A percentile compares a stretch with the other conserved stretches of the same genome.
Evolutionary conservation across 2,113 vertebrate genomes (phyloP).

Genomic region (Nestor notabilis): DNA sequence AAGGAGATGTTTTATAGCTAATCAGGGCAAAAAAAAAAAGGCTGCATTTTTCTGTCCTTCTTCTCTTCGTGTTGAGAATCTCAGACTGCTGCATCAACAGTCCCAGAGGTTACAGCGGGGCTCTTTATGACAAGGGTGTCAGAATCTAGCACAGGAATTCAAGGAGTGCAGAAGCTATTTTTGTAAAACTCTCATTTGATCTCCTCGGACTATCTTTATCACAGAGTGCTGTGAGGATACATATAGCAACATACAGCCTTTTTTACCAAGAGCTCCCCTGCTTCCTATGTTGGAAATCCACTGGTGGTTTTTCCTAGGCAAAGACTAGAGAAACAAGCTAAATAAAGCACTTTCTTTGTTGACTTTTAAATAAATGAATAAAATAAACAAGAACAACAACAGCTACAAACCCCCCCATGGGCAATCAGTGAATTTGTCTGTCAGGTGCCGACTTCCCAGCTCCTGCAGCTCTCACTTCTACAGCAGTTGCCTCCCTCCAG

Average conservation of each 20-base stretch:
- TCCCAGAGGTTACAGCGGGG: background rate
- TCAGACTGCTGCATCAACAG: background rate
- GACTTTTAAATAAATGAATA: background rate
- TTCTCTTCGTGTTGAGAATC: background rate
- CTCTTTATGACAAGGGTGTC: background rate
- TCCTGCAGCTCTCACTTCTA: background rate
- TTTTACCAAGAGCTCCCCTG: background rate
- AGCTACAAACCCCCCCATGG: background rate
- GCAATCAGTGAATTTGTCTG: background rate
- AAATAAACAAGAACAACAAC: background rate
- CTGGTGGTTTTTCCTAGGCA: background rate
- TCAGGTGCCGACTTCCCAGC: background rate
- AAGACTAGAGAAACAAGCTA: background rate
- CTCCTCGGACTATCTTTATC: constrained; percentile 31
- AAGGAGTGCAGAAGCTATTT: constrained; percentile 23
- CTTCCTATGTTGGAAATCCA: background rate
- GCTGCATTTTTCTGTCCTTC: background rate
- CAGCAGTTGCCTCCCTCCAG: background rate
- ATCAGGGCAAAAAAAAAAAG: background rate
- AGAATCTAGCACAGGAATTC: background rate
- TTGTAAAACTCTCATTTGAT: background rate
- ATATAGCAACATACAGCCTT: background rate
- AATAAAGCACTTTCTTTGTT: background rate
- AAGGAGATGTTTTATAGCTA: background rate
- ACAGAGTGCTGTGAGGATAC: background rate